phyloP scores from a whole-genome alignment of 2,888 invertebrate genomes.

The Cenopis cana region DNA sequence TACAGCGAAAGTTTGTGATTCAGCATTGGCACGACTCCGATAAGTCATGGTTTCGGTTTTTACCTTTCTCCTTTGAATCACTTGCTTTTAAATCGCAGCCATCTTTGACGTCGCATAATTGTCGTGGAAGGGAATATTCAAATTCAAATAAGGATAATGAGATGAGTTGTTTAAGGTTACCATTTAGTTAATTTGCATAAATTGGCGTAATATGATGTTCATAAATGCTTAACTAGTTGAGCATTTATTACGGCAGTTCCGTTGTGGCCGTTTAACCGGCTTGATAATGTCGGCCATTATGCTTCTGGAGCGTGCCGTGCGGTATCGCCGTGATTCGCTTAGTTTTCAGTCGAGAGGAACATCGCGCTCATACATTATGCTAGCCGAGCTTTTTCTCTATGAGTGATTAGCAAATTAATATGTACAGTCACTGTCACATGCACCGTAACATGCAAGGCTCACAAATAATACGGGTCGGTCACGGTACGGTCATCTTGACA shows the following conservation, averaged over 20 bases:
- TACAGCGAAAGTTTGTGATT: slow-evolving; percentile 58
- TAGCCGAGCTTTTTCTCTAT: slow-evolving; percentile 3
- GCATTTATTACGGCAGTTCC: slow-evolving; percentile 44
- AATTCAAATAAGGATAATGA: slow-evolving; percentile 24
- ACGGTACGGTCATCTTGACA: neutral
- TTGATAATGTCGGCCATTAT: slow-evolving; percentile 44
- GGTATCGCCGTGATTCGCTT: slow-evolving; percentile 52
- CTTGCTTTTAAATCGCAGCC: slow-evolving; percentile 46
- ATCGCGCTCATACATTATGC: slow-evolving; percentile 19
- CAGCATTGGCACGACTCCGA: slow-evolving; percentile 53
- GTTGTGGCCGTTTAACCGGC: slow-evolving; percentile 53
- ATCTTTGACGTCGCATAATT: slow-evolving; percentile 31
- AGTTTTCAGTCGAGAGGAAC: slow-evolving; percentile 49
- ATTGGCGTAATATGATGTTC: slow-evolving; percentile 28
- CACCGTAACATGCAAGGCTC: neutral
- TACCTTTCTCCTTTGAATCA: slow-evolving; percentile 59
- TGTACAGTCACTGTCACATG: neutral
- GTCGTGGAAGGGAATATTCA: slow-evolving; percentile 13
- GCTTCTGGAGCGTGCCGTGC: slow-evolving; percentile 49
- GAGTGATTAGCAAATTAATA: neutral
- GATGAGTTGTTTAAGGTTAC: slow-evolving; percentile 21
- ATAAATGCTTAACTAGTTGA: slow-evolving; percentile 30
- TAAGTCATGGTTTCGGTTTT: slow-evolving; percentile 54
- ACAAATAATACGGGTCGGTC: no score
- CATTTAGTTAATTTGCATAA: slow-evolving; percentile 36